Evolutionary conservation across 2,888 invertebrate species (phyloP).

Genomic region (Mermis nigrescens): DNA sequence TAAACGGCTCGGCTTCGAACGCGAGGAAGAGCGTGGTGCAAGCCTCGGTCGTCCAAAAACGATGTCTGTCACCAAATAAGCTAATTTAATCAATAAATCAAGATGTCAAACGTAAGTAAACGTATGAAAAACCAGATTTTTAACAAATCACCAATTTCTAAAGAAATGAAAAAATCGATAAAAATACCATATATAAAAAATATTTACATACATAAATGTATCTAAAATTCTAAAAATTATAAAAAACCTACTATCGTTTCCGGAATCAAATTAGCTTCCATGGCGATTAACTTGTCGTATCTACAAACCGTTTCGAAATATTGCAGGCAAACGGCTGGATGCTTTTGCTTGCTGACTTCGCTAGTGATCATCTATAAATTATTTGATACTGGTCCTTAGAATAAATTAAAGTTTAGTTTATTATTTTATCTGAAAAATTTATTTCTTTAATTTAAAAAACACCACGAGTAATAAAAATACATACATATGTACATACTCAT

Average conservation of each 20-base stretch:
- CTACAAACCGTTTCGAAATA: slow-evolving; percentile 40
- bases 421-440: not conserved
- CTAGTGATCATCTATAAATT: slow-evolving; percentile 34
- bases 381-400: not conserved
- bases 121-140: not conserved
- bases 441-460: not conserved
- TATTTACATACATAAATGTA: not conserved
- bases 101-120: not conserved
- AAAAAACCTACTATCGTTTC: slow-evolving; percentile 33
- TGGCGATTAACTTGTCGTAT: slow-evolving; percentile 40
- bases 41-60: slow-evolving; percentile 40
- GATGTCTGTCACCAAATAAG: slow-evolving; percentile 30
- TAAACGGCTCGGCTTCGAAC: slow-evolving; percentile 41
- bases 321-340: slow-evolving; percentile 37
- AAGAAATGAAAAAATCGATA: not conserved
- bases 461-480: too few species aligned
- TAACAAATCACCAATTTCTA: slow-evolving; percentile 8
- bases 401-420: too few species aligned
- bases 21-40: slow-evolving; percentile 36
- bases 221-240: not conserved
- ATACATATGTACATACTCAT: too few species aligned
- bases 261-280: slow-evolving; percentile 37
- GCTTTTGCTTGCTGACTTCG: slow-evolving; percentile 35
- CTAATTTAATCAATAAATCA: slow-evolving; percentile 9
- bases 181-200: slow-evolving; percentile 5